Evolutionary conservation across 2,797 vertebrate species (phyloP).

Genomic region (Megaceryle alcyon): DNA sequence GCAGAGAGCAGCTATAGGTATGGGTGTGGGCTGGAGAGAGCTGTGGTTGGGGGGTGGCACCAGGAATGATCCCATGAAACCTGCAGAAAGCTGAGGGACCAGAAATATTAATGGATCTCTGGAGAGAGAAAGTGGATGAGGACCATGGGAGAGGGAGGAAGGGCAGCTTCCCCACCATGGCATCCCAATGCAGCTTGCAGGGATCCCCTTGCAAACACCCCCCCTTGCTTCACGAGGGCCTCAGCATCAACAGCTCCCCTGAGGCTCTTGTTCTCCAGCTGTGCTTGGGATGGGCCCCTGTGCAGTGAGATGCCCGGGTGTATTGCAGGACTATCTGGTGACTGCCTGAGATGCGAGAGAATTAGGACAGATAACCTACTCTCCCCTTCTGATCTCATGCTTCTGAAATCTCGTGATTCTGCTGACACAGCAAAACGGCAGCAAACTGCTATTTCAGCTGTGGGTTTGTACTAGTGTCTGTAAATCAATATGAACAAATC

Average conservation of each 20-base stretch:
- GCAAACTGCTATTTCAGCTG: constrained; percentile 28
- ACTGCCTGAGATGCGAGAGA: not conserved
- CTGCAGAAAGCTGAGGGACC: not conserved
- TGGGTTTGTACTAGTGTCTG: not conserved
- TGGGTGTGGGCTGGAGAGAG: not conserved
- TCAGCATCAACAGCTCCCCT: accelerated
- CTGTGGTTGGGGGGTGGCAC: accelerated
- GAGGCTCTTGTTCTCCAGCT: not conserved
- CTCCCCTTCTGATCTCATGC: not conserved
- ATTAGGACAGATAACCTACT: not conserved
- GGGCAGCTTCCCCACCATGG: not conserved
- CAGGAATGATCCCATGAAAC: not conserved
- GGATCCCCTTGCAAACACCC: not conserved
- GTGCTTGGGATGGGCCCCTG: not conserved
- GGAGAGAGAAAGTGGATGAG: not conserved
- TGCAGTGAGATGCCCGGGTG: not conserved
- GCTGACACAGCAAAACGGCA: not conserved
- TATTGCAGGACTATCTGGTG: not conserved
- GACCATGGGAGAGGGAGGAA: not conserved
- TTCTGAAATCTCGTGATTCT: not conserved
- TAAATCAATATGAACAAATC: not conserved
- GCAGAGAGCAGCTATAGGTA: not conserved
- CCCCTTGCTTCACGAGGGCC: not conserved
- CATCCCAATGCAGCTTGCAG: not conserved
- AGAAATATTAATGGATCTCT: not conserved